Conservation (phyloP, 2,113 vertebrate genomes). For the Heterocephalus glaber region DNA sequence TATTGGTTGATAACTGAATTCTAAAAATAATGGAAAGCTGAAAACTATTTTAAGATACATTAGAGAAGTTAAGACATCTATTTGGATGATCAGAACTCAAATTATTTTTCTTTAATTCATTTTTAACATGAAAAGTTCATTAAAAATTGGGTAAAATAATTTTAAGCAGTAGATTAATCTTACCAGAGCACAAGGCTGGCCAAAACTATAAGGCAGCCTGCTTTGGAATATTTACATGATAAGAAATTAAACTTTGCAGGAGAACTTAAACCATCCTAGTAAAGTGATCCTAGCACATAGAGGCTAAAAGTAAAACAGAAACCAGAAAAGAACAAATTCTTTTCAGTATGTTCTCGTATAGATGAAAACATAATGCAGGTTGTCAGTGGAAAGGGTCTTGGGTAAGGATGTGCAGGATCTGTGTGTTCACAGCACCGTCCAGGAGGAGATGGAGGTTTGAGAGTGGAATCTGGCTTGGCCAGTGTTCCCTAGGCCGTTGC, state of each 20-base stretch:
- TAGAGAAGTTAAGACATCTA: not conserved
- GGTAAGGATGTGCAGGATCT: constrained; percentile 73
- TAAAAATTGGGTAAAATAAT: constrained; percentile 90
- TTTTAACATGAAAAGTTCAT: constrained; percentile 93
- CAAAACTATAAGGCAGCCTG: constrained; percentile 77
- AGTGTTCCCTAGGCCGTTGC: constrained; percentile 20
- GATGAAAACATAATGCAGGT: constrained; percentile 94
- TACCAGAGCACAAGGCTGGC: constrained; percentile 83
- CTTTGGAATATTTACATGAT: constrained; percentile 85
- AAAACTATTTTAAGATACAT: not conserved
- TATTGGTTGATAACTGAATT: constrained; percentile 10
- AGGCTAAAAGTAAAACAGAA: constrained; percentile 77
- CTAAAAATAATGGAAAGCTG: not conserved
- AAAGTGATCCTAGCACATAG: constrained; percentile 79
- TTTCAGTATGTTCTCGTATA: constrained; percentile 97
- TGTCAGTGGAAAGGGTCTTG: not conserved
- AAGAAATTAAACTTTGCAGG: constrained; percentile 82
- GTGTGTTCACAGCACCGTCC: constrained; percentile 80
- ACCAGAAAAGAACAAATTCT: constrained; percentile 83
- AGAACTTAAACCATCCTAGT: constrained; percentile 78
- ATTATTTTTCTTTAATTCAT: constrained; percentile 62
- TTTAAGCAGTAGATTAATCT: constrained; percentile 89
- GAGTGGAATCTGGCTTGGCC: constrained; percentile 30
- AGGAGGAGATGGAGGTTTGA: constrained; percentile 67
- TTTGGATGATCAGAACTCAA: not conserved